Evolutionary conservation across 2,797 vertebrate species (phyloP).

Genomic region (Gymnocypris eckloni): DNA sequence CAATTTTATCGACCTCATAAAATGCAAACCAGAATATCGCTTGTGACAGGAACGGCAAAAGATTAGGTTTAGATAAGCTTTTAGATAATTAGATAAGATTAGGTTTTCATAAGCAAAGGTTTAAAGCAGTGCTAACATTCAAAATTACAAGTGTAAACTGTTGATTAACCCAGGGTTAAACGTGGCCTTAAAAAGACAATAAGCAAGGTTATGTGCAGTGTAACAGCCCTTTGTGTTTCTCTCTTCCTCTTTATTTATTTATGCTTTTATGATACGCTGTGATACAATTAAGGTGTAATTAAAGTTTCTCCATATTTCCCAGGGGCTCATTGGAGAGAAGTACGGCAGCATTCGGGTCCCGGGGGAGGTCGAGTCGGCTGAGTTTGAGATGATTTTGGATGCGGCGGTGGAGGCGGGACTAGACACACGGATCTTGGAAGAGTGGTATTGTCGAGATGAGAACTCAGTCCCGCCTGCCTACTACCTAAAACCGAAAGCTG

Average conservation of each 20-base stretch:
- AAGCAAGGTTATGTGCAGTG: background rate
- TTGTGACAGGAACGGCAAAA: background rate
- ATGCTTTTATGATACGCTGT: background rate
- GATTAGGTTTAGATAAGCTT: background rate
- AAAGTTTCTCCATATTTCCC: constrained; percentile 62
- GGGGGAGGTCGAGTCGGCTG: constrained; percentile 94
- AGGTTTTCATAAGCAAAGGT: background rate
- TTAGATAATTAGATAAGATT: too few species aligned
- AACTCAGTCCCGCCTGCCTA: constrained; percentile 96
- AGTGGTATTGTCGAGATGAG: constrained; percentile 99
- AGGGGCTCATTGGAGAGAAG: constrained; percentile 97
- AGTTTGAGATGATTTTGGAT: constrained; percentile 99
- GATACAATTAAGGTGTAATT: background rate
- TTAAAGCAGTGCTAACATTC: background rate
- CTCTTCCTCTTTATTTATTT: constrained; percentile 1
- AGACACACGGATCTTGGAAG: constrained; percentile 94
- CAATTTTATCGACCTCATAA: background rate
- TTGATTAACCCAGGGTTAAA: background rate
- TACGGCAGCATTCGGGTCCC: constrained; percentile 96
- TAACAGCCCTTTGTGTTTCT: background rate
- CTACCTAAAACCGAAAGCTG: constrained; percentile 95
- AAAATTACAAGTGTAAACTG: background rate
- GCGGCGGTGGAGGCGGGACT: constrained; percentile 91
- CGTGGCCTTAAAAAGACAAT: background rate
- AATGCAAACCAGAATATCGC: background rate